Base-by-base conservation (phyloP, 2,797 vertebrate species). In the Gymnoscopelus microlampas region DNA sequence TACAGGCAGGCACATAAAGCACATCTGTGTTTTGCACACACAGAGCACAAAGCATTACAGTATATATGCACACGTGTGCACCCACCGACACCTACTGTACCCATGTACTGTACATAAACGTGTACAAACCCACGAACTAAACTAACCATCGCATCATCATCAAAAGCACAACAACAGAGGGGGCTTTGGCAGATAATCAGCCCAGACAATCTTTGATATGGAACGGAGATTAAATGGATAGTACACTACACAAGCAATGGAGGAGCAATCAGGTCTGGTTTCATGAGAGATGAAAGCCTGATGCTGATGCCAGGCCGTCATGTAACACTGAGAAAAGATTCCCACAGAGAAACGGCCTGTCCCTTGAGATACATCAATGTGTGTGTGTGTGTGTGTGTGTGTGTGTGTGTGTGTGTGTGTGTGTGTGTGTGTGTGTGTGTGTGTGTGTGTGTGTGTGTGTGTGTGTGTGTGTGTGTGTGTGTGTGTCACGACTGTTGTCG, bases 221-320 rank as follows among this genome's bases (percentile, higher is more conserved):
- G 64, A 73, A 74, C 8, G 2, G 39, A 44, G 39, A 44, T 66
- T 0, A 73, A 71, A 77, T 66, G 26, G 19, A 67, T 64, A 80
- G 64, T 15, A 66, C 64, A 76, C 63, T 5, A 58, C 12, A n/a
- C 59, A 78, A 72, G 71, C 12, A 64, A 23, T 65, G 63, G 50
- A 60, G 12, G 66, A 19, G 23, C 23, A 73, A 68, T 77, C 56
- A 74, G 24, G 68, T 66, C 44, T 74, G 54, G 58, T 56, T 70
- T 80, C 56, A 53, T 62, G 60, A 51, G 32, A 74, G 70, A 78
- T 66, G 53, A 74, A 70, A 74, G 63, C 55, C 60, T 59, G 63
- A 50, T 0, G 0, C 5, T 71, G 53, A 78, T 32, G 54, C 69
- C 57, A 47, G 5, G 8, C 63, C 68, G 51, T 19, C 48, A 47